Base-by-base conservation (phyloP, 2,888 invertebrate species). In the Orthosia gothica region DNA sequence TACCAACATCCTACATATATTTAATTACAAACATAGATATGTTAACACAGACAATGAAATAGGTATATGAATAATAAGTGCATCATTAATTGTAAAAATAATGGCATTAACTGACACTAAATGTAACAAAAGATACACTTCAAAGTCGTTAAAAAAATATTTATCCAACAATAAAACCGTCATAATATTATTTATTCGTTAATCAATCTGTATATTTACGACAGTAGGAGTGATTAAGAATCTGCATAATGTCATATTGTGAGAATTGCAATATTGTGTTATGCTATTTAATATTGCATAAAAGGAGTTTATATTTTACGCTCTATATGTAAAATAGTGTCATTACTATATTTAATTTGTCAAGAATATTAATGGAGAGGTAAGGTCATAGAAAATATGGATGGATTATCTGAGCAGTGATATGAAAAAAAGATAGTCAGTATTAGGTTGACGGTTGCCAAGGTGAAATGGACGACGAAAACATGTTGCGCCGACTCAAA, bases 201-300 rank as follows among this genome's bases (percentile, higher is more conserved):
- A 63, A 72, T 83, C 52, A 61, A 61, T 58, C 23, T 40, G 16
- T 76, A 66, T 81, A 71, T 81, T 72, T 66, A 77, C 55, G 26
- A 49, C 55, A 13, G 55, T 40, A 50, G 15, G 15, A 40, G 61
- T 61, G 18, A 59, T 55, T 70, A 47, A 45, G 5, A 66, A 52
- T 67, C 15, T 59, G 47, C 50, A 47, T 62, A 50, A 62, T 58
- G 47, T 12, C 2, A 13, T 55, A 40, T 7, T 70, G 20, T 64
- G 18, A 18, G 20, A 66, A 54, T 13, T 32, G 52, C 23, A 59
- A 26, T 20, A 61, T 47, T 57, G 40, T 47, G n/a, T 58, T 58
- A 13, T 49, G 32, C 55, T 54, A 40, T 20, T 59, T 57, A 0
- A 52, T 49, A 55, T 80, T 63, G 23, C 45, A n/a, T 54, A 47